phyloP scores from a whole-genome alignment of 2,113 vertebrate genomes.

The Accipiter virgatus region DNA sequence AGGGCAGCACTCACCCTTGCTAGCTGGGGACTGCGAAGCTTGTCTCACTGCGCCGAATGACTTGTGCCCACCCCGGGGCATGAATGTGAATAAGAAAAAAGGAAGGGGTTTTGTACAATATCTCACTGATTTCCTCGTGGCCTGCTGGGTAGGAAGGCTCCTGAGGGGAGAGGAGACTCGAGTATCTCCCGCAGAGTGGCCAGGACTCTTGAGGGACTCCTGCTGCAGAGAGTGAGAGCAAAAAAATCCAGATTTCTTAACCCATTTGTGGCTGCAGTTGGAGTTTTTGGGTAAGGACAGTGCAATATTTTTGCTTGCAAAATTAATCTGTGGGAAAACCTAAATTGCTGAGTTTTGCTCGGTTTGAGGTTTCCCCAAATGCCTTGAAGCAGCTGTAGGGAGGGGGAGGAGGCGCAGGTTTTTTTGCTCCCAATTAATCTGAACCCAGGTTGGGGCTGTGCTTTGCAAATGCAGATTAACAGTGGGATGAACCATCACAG shows the following conservation, averaged over 20 bases:
- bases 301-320: no score
- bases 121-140: not conserved
- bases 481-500: no score
- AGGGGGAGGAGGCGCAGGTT: no score
- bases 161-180: not conserved
- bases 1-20: accelerated
- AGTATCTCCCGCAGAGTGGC: accelerated
- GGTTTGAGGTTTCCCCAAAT: not conserved
- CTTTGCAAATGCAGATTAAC: not conserved
- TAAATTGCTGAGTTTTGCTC: not conserved
- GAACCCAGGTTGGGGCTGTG: accelerated
- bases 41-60: accelerated
- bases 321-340: not conserved
- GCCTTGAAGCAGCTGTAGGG: not conserved
- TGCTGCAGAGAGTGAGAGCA: accelerated
- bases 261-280: not conserved
- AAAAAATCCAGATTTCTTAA: not conserved
- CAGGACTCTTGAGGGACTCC: not conserved
- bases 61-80: not conserved
- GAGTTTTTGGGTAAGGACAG: not conserved
- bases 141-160: not conserved
- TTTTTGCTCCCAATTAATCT: not conserved
- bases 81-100: not conserved
- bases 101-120: not conserved
- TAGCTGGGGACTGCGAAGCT: not conserved